Conservation (phyloP, 2,888 invertebrate genomes). For the Ennomos quercinarius region DNA sequence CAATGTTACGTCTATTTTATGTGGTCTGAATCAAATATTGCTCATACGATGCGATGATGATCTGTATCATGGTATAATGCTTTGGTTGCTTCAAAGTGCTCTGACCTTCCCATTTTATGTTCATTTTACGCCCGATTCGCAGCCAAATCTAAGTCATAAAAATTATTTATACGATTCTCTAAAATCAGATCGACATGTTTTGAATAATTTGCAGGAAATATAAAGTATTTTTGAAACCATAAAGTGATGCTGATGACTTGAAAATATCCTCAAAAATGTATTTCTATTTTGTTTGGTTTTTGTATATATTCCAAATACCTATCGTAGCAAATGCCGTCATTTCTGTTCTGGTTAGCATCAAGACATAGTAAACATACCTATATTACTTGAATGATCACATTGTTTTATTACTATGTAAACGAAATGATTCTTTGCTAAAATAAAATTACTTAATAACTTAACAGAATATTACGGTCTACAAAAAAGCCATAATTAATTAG, state of each 20-base stretch:
- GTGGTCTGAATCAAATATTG: slow-evolving; percentile 55
- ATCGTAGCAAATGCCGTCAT: too few relatives aligned
- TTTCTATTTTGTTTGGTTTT: too few relatives aligned
- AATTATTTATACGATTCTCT: slow-evolving; percentile 35
- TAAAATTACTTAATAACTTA: too few relatives aligned
- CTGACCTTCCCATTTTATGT: slow-evolving; percentile 70
- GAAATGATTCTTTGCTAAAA: too few relatives aligned
- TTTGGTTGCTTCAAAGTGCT: slow-evolving; percentile 48
- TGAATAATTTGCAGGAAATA: slow-evolving; percentile 44
- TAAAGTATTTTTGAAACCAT: neutral
- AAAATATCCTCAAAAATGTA: too few relatives aligned
- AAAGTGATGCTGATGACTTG: neutral
- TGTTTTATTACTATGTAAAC: too few relatives aligned
- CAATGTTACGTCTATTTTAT: slow-evolving; percentile 18
- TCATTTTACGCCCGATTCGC: slow-evolving; percentile 52
- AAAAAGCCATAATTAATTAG: too few relatives aligned
- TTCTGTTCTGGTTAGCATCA: too few relatives aligned
- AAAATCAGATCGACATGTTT: slow-evolving; percentile 43
- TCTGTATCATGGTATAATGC: slow-evolving; percentile 52
- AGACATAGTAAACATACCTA: too few relatives aligned
- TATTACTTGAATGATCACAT: too few relatives aligned
- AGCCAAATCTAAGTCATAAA: slow-evolving; percentile 57
- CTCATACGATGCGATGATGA: slow-evolving; percentile 42
- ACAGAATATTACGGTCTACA: too few relatives aligned
- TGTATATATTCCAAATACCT: too few relatives aligned